phyloP scores from a whole-genome alignment of 2,888 invertebrate genomes.

The Drosophila fungiperda region DNA sequence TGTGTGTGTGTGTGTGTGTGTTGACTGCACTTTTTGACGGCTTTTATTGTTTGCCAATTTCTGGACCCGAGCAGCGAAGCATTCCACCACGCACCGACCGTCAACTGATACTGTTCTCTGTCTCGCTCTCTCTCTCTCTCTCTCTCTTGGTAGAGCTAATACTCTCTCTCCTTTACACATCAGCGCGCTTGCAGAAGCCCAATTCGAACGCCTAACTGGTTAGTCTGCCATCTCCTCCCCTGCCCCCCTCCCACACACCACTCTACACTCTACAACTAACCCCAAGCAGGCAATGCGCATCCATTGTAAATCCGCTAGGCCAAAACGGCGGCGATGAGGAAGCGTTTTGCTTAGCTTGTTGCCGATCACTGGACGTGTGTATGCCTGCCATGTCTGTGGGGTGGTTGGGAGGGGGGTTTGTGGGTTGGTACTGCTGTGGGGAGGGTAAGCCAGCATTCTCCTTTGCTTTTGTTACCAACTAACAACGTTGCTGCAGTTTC shows the following conservation, averaged over 20 bases:
- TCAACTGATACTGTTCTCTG: constrained; percentile 57
- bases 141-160: not conserved
- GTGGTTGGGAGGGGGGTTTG: not conserved
- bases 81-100: constrained; percentile 77
- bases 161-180: constrained; percentile 11
- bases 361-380: constrained; percentile 72
- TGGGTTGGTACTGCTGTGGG: not conserved
- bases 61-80: constrained; percentile 73
- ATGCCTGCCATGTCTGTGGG: constrained; percentile 11
- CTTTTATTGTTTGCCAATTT: constrained; percentile 81
- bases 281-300: constrained; percentile 49
- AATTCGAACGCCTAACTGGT: constrained; percentile 70
- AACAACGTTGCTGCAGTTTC: constrained; percentile 49
- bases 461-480: constrained; percentile 40
- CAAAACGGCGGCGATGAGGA: constrained; percentile 73
- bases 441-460: constrained; percentile 26
- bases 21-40: constrained; percentile 79
- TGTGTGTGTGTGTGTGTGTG: constrained; percentile 8
- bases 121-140: constrained; percentile 30
- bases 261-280: not conserved
- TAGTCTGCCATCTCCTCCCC: constrained; percentile 25
- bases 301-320: constrained; percentile 77
- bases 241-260: not conserved
- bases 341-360: constrained; percentile 79
- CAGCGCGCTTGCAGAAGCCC: constrained; percentile 21